Evolutionary conservation across 2,888 invertebrate genomes (phyloP).

Genomic region (Stenolophus ochropezus): DNA sequence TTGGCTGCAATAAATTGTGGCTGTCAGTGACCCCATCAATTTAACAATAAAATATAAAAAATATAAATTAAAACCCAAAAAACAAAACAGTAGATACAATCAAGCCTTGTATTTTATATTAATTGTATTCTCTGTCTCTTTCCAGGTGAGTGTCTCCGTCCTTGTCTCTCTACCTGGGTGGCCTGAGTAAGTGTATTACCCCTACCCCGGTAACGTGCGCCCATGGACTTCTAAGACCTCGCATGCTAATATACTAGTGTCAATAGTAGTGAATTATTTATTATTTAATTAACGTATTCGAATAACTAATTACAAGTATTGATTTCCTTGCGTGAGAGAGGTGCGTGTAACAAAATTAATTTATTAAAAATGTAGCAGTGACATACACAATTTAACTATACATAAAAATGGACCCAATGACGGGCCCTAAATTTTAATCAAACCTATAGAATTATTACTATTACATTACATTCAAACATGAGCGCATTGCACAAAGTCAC

Average conservation of each 20-base stretch:
- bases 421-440: neutral
- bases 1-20: neutral
- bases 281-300: constrained; percentile 59
- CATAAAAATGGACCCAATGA: constrained; percentile 12
- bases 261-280: constrained; percentile 54
- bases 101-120: constrained; percentile 34
- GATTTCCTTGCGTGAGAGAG: constrained; percentile 45
- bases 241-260: constrained; percentile 55
- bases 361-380: constrained; percentile 55
- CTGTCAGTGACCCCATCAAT: neutral
- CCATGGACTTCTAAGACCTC: constrained; percentile 6
- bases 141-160: constrained; percentile 33
- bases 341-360: constrained; percentile 54
- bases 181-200: constrained; percentile 40
- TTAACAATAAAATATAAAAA: constrained; percentile 2
- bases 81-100: constrained; percentile 5
- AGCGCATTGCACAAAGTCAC: neutral
- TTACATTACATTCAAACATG: neutral
- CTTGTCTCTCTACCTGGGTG: constrained; percentile 29
- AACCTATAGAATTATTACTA: neutral
- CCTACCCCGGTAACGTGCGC: constrained; percentile 8
- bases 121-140: constrained; percentile 15
- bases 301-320: constrained; percentile 56
- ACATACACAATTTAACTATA: constrained; percentile 34
- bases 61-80: constrained; percentile 21